Percentiles rank a stretch among this genome's conserved stretches.
phyloP scores from a whole-genome alignment of 2,113 vertebrate species.

The Anguilla rostrata region DNA sequence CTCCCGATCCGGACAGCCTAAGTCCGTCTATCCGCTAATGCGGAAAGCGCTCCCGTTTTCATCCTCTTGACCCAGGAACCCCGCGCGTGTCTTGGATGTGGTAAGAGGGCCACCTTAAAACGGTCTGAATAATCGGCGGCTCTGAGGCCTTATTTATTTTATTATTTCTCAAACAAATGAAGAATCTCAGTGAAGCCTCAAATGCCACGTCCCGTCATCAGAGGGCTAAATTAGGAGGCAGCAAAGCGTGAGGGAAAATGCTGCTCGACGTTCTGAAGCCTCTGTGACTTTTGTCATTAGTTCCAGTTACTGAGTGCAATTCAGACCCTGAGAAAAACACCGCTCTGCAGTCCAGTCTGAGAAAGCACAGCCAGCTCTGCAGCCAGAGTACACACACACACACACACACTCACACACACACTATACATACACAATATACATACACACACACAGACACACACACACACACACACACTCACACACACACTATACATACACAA shows the following conservation, averaged over 20 bases:
- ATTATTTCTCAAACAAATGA: background rate
- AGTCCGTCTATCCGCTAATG: too few species aligned
- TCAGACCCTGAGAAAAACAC: background rate
- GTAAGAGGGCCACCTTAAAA: background rate
- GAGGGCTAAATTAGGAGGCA: background rate
- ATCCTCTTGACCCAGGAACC: background rate
- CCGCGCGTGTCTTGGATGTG: background rate
- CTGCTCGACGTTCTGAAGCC: background rate
- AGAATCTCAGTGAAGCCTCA: background rate
- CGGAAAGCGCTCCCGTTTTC: background rate
- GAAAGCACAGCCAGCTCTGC: background rate
- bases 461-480: too few species aligned
- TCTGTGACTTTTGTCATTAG: slow-evolving; percentile 6
- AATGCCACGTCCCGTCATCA: background rate
- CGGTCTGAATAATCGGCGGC: background rate
- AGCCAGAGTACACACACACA: background rate
- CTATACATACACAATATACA: background rate
- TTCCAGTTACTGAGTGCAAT: background rate
- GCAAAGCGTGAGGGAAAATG: background rate
- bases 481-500: too few species aligned
- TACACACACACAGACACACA: background rate
- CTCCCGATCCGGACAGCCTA: too few species aligned
- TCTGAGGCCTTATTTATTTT: background rate
- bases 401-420: background rate
- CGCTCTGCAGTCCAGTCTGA: background rate